Conservation (phyloP, 2,113 vertebrate genomes). For the Burhinus bistriatus region DNA sequence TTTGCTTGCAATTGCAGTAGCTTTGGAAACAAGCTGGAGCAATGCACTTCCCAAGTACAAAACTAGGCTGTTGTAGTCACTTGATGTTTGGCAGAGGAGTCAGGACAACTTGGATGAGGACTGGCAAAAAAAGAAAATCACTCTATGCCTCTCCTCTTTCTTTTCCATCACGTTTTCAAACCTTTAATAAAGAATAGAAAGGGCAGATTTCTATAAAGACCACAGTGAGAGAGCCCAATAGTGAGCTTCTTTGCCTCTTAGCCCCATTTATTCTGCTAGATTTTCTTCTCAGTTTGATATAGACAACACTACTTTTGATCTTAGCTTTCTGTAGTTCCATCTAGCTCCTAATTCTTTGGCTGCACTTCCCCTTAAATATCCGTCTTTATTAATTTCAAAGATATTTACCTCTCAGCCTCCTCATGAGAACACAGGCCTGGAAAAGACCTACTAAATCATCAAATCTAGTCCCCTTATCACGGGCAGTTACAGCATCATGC, state of each 20-base stretch:
- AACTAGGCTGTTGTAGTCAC: neutral
- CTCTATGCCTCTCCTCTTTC: neutral
- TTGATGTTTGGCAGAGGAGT: neutral
- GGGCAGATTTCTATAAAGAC: neutral
- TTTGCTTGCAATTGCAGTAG: neutral
- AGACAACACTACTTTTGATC: neutral
- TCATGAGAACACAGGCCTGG: neutral
- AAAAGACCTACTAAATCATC: neutral
- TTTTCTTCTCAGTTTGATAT: neutral
- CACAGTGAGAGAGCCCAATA: neutral
- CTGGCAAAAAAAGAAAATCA: neutral
- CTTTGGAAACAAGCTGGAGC: neutral
- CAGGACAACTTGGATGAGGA: neutral
- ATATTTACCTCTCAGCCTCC: neutral
- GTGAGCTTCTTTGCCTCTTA: neutral
- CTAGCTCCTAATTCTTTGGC: neutral
- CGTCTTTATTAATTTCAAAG: neutral
- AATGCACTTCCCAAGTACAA: neutral
- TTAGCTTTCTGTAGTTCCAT: neutral
- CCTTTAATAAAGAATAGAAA: neutral
- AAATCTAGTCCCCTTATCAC: neutral
- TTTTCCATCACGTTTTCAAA: neutral
- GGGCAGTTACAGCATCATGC: neutral
- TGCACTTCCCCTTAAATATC: neutral
- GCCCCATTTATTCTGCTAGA: neutral